Percentiles rank a stretch among this genome's conserved stretches.
These are phyloP conservation scores for Rhopalosiphum padi DNA, from an alignment of 1,140 invertebrate species.

Conservation along the genomic window DNA sequence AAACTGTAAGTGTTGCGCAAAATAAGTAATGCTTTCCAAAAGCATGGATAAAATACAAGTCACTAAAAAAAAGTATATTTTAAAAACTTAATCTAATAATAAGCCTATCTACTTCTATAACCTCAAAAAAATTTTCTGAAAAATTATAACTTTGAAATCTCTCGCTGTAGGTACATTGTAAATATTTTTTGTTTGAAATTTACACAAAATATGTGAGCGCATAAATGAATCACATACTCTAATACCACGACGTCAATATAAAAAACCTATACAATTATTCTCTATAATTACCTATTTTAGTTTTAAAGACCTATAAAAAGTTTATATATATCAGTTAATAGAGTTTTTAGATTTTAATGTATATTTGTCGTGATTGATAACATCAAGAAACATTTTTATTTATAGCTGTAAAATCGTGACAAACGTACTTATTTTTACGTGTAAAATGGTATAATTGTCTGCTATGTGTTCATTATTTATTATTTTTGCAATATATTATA, in stretches of 20 bases:
- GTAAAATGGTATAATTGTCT: neutral
- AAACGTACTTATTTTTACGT: neutral
- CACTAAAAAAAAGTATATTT: neutral
- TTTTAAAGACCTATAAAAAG: neutral
- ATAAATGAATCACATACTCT: neutral
- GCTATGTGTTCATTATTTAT: neutral
- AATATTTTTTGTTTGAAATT: neutral
- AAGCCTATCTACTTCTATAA: neutral
- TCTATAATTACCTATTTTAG: neutral
- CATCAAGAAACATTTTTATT: neutral
- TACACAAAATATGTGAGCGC: neutral
- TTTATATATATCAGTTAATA: neutral
- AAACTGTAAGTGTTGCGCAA: neutral
- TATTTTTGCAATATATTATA: neutral
- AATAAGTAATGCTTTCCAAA: neutral
- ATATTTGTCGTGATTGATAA: neutral
- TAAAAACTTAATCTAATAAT: neutral
- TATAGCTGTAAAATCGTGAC: neutral
- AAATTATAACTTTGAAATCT: neutral
- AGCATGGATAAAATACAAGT: neutral
- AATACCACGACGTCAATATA: neutral
- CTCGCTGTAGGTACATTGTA: neutral
- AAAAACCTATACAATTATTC: neutral
- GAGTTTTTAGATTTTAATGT: neutral
- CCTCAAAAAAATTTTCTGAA: neutral